These are phyloP conservation scores for Silurus asotus DNA, from an alignment of 2,113 vertebrate genomes.

Conservation along the genomic window DNA sequence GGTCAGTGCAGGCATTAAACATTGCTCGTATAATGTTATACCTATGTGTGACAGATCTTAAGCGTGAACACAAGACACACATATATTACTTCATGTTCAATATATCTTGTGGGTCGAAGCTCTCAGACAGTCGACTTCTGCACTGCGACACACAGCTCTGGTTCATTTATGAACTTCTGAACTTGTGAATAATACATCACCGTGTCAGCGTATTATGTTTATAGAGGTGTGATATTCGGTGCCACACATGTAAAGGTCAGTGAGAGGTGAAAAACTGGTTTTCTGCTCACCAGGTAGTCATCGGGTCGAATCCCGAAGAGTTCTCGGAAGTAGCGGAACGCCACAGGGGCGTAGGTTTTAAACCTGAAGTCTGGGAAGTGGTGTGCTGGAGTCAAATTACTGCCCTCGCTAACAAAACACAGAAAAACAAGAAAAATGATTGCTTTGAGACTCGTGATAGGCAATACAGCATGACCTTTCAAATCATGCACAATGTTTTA, in stretches of 20 bases:
- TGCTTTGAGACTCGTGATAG: background rate
- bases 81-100: background rate
- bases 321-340: constrained; percentile 96
- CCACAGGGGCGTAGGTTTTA: constrained; percentile 95
- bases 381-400: constrained; percentile 95
- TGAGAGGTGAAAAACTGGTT: background rate
- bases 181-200: background rate
- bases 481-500: background rate
- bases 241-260: background rate
- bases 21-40: background rate
- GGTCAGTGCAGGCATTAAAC: background rate
- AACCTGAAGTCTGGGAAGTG: constrained; percentile 97
- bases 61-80: background rate
- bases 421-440: background rate
- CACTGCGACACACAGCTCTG: background rate
- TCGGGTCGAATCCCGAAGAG: constrained; percentile 97
- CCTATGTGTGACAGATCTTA: background rate
- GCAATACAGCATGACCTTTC: background rate
- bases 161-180: no score
- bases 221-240: background rate
- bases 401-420: constrained; percentile 84
- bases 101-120: background rate
- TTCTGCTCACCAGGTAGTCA: constrained; percentile 88
- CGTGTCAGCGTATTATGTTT: background rate
- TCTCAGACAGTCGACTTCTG: background rate